Conservation (phyloP, 2,797 vertebrate species). For the Ciconia nigra region DNA sequence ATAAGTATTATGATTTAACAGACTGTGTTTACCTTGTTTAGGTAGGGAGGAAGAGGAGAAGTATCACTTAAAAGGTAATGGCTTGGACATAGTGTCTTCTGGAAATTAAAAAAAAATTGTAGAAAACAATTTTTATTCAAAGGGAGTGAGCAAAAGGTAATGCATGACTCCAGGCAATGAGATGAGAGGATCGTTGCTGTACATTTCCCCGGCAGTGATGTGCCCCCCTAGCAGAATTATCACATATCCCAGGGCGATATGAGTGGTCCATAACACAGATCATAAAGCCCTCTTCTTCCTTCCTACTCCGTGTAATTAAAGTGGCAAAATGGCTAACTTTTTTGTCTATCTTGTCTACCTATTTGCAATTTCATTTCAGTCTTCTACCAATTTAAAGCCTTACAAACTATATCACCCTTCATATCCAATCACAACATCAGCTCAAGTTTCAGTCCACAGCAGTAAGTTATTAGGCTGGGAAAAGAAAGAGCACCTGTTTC, state of each 20-base stretch:
- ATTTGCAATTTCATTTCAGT: not conserved
- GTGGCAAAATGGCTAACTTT: not conserved
- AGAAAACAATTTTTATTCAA: not conserved
- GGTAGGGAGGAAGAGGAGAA: not conserved
- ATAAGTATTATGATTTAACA: not conserved
- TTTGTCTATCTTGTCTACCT: not conserved
- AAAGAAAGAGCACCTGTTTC: not conserved
- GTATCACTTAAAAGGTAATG: not conserved
- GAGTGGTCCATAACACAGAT: not conserved
- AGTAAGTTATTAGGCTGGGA: not conserved
- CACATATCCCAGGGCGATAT: not conserved
- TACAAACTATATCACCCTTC: not conserved
- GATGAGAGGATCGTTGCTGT: rapidly evolving
- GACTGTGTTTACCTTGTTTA: not conserved
- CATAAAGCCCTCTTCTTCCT: not conserved
- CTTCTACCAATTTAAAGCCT: not conserved
- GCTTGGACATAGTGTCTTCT: not conserved
- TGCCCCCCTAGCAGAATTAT: not conserved
- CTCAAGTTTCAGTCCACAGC: not conserved
- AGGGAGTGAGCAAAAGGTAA: not conserved
- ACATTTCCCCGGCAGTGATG: not conserved
- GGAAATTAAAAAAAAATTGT: not conserved
- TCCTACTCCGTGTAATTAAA: not conserved
- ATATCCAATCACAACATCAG: not conserved
- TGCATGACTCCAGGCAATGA: not conserved